Base-by-base conservation (phyloP, 2,888 invertebrate genomes). In the Melinopterus prodromus region DNA sequence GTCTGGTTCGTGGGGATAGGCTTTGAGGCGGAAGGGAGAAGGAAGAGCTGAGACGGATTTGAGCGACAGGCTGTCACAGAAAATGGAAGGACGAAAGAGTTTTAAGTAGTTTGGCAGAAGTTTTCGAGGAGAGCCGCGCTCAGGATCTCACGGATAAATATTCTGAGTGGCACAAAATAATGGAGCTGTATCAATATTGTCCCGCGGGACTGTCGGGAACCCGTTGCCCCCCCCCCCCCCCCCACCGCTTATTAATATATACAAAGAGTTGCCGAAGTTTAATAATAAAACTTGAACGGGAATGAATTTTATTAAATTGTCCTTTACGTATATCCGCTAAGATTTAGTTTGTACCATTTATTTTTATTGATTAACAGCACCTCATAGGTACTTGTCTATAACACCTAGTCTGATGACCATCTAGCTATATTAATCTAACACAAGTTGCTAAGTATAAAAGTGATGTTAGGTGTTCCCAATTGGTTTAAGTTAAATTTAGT, bases 1-100 rank as follows among this genome's bases (percentile, higher is more conserved):
- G 53, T 53, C 7, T 9, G 53, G 26, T 26, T 26, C 3, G 26
- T 26, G 26, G 26, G 26, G 26, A 26, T 26, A 53, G 12, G 53
- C n/a, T 53, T 3, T 53, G 12, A 4, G 53, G 53, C 5, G 53
- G 53, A 53, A 53, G 53, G 53, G 53, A 53, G 53, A 53, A 7
- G 69, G 72, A 79, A 82, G 80, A 82, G 80, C 80, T 79, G 79
- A 80, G 80, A 83, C 69, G 77, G 87, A 86, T 86, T 88, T 88
- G 88, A 88, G 89, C 88, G 89, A 89, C 89, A 89, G 88, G 83
- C 88, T 89, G 89, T 89, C 89, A 89, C 86, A 85, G 85, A 86
- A 87, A 88, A 88, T 88, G 88, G 88, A 87, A 89, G 88, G 88
- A 87, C 88, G 89, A 89, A 89, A 89, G 89, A 89, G 89, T 89